phyloP scores from a whole-genome alignment of 2,888 invertebrate species.

The Leucoptera coffeella region DNA sequence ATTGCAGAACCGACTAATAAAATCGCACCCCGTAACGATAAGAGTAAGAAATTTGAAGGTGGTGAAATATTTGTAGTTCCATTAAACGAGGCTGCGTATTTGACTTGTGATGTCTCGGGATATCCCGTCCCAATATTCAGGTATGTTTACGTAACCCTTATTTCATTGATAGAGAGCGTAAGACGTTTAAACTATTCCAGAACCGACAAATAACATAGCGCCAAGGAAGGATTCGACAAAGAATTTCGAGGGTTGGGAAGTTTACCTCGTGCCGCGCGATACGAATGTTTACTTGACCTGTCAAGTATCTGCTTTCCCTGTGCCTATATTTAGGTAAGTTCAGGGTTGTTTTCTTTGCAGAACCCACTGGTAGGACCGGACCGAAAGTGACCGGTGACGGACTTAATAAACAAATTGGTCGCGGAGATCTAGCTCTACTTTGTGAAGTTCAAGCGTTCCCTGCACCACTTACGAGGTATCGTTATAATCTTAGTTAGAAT shows the following conservation, averaged over 20 bases:
- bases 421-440: conserved; percentile 53
- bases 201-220: conserved; percentile 57
- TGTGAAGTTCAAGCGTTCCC: conserved; percentile 78
- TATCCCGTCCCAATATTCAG: conserved; percentile 47
- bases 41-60: conserved; percentile 28
- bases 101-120: conserved; percentile 49
- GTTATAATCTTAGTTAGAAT: too few relatives aligned
- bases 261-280: conserved; percentile 43
- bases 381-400: conserved; percentile 61
- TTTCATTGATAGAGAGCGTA: too few relatives aligned
- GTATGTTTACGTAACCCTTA: conserved; percentile 20
- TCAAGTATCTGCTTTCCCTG: conserved; percentile 63
- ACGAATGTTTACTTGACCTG: conserved; percentile 58
- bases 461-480: conserved; percentile 72
- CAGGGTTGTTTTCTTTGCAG: conserved; percentile 64
- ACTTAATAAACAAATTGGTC: conserved; percentile 50
- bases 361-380: conserved; percentile 65
- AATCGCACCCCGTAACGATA: conserved; percentile 53
- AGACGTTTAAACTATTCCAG: too few relatives aligned
- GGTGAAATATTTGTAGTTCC: conserved; percentile 35
- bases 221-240: conserved; percentile 53
- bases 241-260: conserved; percentile 60
- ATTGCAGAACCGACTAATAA: conserved; percentile 63
- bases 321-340: conserved; percentile 61
- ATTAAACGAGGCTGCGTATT: conserved; percentile 22